Conservation (phyloP, 2,888 invertebrate genomes). For the Homarus gammarus region DNA sequence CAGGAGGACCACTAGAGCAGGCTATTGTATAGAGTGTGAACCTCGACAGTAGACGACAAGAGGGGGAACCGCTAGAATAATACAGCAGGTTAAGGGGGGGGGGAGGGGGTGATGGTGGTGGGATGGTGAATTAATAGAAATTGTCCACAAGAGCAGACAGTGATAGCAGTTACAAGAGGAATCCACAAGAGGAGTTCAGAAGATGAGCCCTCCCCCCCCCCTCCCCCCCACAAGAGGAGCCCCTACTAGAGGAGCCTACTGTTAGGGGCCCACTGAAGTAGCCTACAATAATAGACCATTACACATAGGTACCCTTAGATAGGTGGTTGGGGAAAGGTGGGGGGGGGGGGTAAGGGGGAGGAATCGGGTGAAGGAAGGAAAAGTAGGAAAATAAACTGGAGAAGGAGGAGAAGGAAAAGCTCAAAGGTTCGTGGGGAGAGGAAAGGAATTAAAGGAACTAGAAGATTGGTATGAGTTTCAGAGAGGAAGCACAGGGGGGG, state of each 20-base stretch:
- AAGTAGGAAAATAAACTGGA: slow-evolving; percentile 6
- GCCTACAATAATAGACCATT: background rate
- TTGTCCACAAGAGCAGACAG: background rate
- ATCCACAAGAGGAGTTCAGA: too few relatives aligned
- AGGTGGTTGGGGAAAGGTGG: background rate
- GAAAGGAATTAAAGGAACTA: background rate
- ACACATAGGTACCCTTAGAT: background rate
- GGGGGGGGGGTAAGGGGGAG: background rate
- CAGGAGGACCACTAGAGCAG: background rate
- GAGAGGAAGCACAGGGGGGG: too few relatives aligned
- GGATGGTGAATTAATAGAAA: too few relatives aligned
- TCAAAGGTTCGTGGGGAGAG: too few relatives aligned
- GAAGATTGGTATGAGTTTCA: too few relatives aligned
- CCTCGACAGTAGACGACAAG: background rate
- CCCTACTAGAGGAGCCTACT: background rate
- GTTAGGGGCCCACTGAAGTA: background rate
- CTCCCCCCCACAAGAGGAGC: too few relatives aligned
- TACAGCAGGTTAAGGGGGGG: background rate
- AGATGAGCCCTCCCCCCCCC: too few relatives aligned
- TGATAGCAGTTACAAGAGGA: background rate
- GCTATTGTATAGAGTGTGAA: too few relatives aligned
- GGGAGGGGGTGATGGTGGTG: background rate
- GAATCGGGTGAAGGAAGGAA: slow-evolving; percentile 2
- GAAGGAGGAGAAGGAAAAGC: slow-evolving; percentile 5
- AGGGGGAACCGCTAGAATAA: too few relatives aligned